Evolutionary conservation across 2,888 invertebrate genomes (phyloP), one percentile per base, ranked within the genome.

Genomic region (Calameuta pallipes): DNA sequence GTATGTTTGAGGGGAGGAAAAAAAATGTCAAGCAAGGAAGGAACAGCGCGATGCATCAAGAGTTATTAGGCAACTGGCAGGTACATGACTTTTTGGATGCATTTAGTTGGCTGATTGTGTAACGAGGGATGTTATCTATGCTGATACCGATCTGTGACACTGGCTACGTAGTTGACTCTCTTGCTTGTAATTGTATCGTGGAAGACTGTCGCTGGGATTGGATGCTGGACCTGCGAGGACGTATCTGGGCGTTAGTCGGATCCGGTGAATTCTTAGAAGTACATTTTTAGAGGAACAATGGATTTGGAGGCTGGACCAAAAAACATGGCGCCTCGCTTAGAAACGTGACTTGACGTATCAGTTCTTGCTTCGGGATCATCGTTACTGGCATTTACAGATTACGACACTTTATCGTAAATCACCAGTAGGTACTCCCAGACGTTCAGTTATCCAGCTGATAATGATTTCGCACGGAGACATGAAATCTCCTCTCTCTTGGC

Each of bases 61-160:
- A 71, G 31, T 71, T 33, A 71, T 71, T 71, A 33, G 71, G 71
- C 71, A 71, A 3, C 71, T 71, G 71, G 71, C 33, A 71, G 71
- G 11, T 71, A 71, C 71, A 71, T 33, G 71, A 15, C 15, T 71
- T 71, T 33, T 13, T 31, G 30, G 31, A 71, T 33, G 71, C 71
- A 71, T 71, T 56, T 71, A 71, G 71, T 71, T 71, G n/a, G 13
- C 1, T 9, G 4, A 15, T 71, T 71, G 30, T 33, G 15, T 33
- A 33, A 15, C 31, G 33, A 31, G 31, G 15, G 71, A 31, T 31
- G 33, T 30, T 33, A 13, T 31, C 31, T 71, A 3, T 15, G 31
- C 71, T 2, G 71, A 71, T 71, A 71, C 31, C 13, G 31, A 71
- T 71, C 71, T 31, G 31, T 71, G 71, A 23, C 9, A 9, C 56